Evolutionary conservation across 2,113 vertebrate species (phyloP), one percentile per base, ranked within the genome.

Genomic region (Corynorhinus townsendii): DNA sequence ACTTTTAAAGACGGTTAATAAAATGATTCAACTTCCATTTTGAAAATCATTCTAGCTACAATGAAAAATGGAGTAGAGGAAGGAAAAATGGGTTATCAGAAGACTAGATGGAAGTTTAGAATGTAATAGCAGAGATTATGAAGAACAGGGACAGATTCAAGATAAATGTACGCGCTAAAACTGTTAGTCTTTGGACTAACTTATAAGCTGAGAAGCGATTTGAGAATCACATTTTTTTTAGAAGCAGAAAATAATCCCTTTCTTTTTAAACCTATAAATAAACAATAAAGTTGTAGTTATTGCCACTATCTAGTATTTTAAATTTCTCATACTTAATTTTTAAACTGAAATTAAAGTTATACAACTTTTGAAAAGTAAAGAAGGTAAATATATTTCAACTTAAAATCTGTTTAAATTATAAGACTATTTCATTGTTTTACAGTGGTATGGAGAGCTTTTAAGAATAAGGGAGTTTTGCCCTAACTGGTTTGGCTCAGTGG

Each of bases 391-490:
- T 68, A 93, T n/a, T 93, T 85, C 86, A 96, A 93, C 30, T 75
- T 86, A 82, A 89, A 69, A 71, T 94, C 9, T 66, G 15, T 95
- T 83, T 92, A 76, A 84, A 83, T 66, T 45, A 86, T 28, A 89
- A 80, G 35, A 22, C n/a, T 93, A 90, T 87, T 86, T 91, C n/a
- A 89, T 26, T 89, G 47, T 91, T 95, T 71, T 64, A 89, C 59
- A 80, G 47, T 28, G 17, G 4, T 86, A 0, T 91, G 7, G 52
- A 56, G 4, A 54, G n/a, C 30, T 43, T 81, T 33, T 9, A 89
- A 89, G 59, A 94, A 54, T 68, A 77, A 91, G 73, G 40, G 52
- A 80, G 8, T 56, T 56, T 56, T 56, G 54, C 54, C 54, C 54
- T 8, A 56, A 56, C 54, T 7, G 1, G 20, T 56, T 22, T 56